Evolutionary conservation across 1,140 invertebrate species (phyloP), one percentile per base, ranked within the genome.

Genomic region (Pseudomyrmex gracilis): DNA sequence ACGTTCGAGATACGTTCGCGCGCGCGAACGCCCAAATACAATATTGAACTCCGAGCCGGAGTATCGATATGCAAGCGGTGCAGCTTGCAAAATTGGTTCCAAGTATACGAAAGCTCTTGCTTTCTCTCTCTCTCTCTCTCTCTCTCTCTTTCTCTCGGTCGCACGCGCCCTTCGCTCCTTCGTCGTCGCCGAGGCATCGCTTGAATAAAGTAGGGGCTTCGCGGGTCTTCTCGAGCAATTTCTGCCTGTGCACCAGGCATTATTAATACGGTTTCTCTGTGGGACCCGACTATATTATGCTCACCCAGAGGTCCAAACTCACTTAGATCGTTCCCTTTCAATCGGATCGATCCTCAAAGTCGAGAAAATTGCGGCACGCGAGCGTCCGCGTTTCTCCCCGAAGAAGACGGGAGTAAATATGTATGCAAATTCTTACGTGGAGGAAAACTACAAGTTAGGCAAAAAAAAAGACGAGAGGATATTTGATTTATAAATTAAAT

Each of bases 51-150:
- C 22, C 45, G 53, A 34, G 34, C 34, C 34, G 34, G 34, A 57
- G 80, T 77, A 77, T 86, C 80, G 80, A 73, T 83, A 85, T 73
- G 82, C 86, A 51, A 34, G 34, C 55, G 63, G 47, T 78, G 82
- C 73, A 73, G 55, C 80, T 34, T 61, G 68, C 61, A 68, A 87
- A 84, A 87, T 87, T 87, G 83, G 55, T 74, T 66, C 70, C 2
- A 63, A 73, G 67, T 63, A 34, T 34, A 70, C 55, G 66, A 58
- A 63, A 73, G 20, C 71, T 24, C 45, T 43, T 22, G 51, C 24
- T 34, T 17, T 49, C 60, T 1, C 34, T 73, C 15, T 2, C 17
- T 10, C 9, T 3, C 17, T 10, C 9, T 3, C 71, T 24, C 45
- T 43, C 34, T 51, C 24, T 34, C 24, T 49, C 60, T 1, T 20